These are phyloP conservation scores for Protobothrops mucrosquamatus DNA, from an alignment of 2,113 vertebrate species.

Conservation along the genomic window DNA sequence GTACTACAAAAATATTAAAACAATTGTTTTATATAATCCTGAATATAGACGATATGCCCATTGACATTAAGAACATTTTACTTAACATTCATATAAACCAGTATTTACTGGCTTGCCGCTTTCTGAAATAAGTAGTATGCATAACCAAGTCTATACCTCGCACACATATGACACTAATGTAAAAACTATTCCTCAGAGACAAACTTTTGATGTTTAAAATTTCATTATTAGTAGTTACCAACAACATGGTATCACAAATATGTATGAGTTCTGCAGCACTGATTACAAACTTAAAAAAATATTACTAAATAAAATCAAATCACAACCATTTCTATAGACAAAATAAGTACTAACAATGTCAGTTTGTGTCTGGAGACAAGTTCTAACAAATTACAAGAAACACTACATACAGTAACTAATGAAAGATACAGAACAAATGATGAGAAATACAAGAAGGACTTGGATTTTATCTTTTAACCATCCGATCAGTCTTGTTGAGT, in stretches of 20 bases:
- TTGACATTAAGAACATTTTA: neutral
- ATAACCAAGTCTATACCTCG: neutral
- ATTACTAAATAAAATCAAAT: conserved; percentile 24
- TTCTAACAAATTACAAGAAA: neutral
- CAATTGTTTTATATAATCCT: conserved; percentile 18
- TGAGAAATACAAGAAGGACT: neutral
- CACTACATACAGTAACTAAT: neutral
- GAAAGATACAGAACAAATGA: neutral
- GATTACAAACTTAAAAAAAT: neutral
- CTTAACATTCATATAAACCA: neutral
- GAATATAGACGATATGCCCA: neutral
- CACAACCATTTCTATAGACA: conserved; percentile 16
- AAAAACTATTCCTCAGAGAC: conserved; percentile 34
- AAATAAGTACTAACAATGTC: conserved; percentile 12
- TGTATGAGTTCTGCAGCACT: neutral
- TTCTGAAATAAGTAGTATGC: conserved; percentile 14
- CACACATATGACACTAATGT: rapidly evolving
- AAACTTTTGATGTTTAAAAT: conserved; percentile 53
- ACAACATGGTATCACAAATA: conserved; percentile 42
- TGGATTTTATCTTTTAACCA: neutral
- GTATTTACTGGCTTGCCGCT: neutral
- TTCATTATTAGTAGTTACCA: conserved; percentile 36
- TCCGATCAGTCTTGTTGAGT: neutral
- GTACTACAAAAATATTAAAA: conserved; percentile 59
- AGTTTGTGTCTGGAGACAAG: neutral